phyloP scores from a whole-genome alignment of 1,140 invertebrate genomes.

The Macrostomum lignano region DNA sequence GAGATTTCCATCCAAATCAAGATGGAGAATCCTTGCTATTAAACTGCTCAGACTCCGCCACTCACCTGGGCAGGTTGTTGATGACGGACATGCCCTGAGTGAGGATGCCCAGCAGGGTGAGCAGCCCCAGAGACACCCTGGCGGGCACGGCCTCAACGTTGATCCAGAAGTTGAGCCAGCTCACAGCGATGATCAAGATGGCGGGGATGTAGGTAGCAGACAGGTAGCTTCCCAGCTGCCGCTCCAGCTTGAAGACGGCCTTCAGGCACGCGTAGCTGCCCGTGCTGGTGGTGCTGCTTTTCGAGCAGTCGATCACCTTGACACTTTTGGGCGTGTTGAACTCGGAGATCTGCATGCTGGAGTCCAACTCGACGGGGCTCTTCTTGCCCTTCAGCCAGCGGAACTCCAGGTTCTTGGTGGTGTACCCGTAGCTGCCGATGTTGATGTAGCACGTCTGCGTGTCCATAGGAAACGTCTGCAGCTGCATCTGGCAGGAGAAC shows the following conservation, averaged over 20 bases:
- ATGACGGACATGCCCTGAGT: slow-evolving; percentile 3
- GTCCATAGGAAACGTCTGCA: slow-evolving; percentile 9
- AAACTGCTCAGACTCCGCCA: too few species aligned
- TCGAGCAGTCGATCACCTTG: slow-evolving; percentile 4
- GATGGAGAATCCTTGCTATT: too few species aligned
- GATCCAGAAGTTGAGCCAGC: slow-evolving; percentile 39
- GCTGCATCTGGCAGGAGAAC: slow-evolving; percentile 8
- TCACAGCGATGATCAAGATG: slow-evolving; percentile 49
- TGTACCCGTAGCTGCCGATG: slow-evolving; percentile 8
- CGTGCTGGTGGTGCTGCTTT: background rate
- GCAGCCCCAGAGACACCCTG: slow-evolving; percentile 4
- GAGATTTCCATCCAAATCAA: too few species aligned
- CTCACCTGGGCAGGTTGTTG: slow-evolving; percentile 6
- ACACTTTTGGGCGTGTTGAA: slow-evolving; percentile 6
- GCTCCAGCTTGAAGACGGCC: slow-evolving; percentile 48
- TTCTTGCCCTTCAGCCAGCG: slow-evolving; percentile 1
- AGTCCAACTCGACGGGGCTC: slow-evolving; percentile 6
- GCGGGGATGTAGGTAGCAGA: slow-evolving; percentile 61
- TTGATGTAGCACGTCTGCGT: slow-evolving; percentile 9
- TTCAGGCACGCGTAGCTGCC: slow-evolving; percentile 24
- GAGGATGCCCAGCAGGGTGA: slow-evolving; percentile 3
- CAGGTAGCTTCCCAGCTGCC: slow-evolving; percentile 52
- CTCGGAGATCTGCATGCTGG: slow-evolving; percentile 5
- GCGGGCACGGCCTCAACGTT: slow-evolving; percentile 10
- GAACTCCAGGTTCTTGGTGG: slow-evolving; percentile 4